Conservation (phyloP, 2,113 vertebrate genomes). For the Toxotes jaculatrix region DNA sequence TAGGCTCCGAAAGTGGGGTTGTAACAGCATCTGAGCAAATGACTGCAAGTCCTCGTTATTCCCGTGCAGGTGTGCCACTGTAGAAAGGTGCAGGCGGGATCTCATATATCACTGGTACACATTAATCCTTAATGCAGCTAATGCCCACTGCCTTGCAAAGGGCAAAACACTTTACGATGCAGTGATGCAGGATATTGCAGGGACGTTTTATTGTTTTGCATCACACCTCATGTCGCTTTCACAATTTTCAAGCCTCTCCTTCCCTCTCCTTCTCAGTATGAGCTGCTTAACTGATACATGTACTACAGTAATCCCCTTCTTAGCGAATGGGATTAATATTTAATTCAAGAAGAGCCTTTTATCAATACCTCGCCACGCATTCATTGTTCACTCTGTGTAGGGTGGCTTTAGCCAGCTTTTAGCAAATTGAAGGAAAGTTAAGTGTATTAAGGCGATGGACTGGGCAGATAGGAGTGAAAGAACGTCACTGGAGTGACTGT, state of each 20-base stretch:
- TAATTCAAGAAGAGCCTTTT: constrained; percentile 70
- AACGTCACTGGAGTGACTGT: background rate
- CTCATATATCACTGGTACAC: constrained; percentile 14
- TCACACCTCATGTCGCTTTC: background rate
- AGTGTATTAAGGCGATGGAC: constrained; percentile 22
- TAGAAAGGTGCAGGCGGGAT: constrained; percentile 4
- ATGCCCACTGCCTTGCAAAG: constrained; percentile 9
- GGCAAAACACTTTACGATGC: constrained; percentile 23
- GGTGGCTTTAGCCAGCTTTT: constrained; percentile 38
- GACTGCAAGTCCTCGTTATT: constrained; percentile 23
- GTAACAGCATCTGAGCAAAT: constrained; percentile 40
- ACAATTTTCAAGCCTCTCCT: background rate
- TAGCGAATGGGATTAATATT: constrained; percentile 71
- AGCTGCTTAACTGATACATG: constrained; percentile 71
- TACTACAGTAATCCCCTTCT: constrained; percentile 71
- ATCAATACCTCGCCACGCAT: constrained; percentile 46
- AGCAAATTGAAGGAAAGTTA: constrained; percentile 5
- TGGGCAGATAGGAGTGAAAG: background rate
- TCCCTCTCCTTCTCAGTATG: constrained; percentile 10
- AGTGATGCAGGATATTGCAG: background rate
- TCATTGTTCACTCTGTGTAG: constrained; percentile 46
- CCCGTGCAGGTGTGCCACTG: constrained; percentile 29
- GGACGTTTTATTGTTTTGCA: background rate
- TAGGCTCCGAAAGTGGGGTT: constrained; percentile 40
- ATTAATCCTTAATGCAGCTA: constrained; percentile 32